Evolutionary conservation across 2,888 invertebrate species (phyloP), one percentile per base, ranked within the genome.

Genomic region (Tetheella fluctuosa): DNA sequence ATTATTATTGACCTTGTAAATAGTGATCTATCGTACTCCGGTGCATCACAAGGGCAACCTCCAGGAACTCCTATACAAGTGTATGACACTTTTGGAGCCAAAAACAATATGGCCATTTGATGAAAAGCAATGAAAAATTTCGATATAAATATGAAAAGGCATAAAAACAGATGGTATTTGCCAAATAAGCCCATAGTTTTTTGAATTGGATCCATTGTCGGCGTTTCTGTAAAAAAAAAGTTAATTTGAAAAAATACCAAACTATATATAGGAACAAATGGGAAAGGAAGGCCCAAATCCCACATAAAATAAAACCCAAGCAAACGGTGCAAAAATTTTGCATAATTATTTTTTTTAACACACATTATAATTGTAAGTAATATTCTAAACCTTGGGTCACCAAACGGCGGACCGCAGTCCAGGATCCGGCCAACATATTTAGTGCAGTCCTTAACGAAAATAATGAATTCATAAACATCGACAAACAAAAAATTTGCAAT

Each of bases 1-100:
- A 95, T 95, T 62, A 94, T 93, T 20, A 97, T 96, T 0, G 96
- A 96, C 69, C 95, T 94, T 1, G 94, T 87, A 79, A 97, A 97
- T 63, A 95, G 80, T 54, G 94, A 94, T 58, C 92, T 95, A 76
- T 97, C 94, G 74, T 95, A 96, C 8, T 91, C 82, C 63, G 95
- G 93, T 52, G 91, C 79, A 0, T 86, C 73, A 74, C 96, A 96
- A 1, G 94, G 93, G 70, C 96, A 96, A 8, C 83, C 77, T 25
- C 86, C 81, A 8, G 72, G 72, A 1, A 52, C 42, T 17, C 48
- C 57, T 15, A 13, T 15, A 66, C 88, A 88, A 34, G 61, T 65
- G 64, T 73, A 85, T 0, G 65, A 64, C 2, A 78, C 65, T 20
- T 76, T 81, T 2, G 89, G 86, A 0, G 83, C 80, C 64, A 89